Evolutionary conservation across 2,797 vertebrate genomes (phyloP).

Genomic region (Buphagus erythrorhynchus): DNA sequence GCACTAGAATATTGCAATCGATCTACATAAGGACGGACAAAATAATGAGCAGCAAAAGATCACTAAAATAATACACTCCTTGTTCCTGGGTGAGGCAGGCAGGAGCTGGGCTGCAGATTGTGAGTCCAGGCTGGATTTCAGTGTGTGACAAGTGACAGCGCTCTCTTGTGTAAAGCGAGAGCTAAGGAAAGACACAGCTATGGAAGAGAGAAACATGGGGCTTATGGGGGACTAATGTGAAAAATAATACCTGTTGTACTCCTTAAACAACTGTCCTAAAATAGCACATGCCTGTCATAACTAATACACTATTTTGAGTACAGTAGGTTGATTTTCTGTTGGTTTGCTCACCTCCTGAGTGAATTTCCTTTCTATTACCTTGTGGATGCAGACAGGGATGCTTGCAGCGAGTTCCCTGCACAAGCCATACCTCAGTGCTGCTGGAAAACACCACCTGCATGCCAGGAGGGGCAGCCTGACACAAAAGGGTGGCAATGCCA

Average conservation of each 20-base stretch:
- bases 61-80: not conserved
- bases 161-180: not conserved
- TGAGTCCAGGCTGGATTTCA: not conserved
- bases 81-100: not conserved
- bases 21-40: not conserved
- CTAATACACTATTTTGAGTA: rapidly evolving
- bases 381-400: not conserved
- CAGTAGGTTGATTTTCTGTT: rapidly evolving
- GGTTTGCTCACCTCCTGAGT: not conserved
- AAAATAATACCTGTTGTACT: not conserved
- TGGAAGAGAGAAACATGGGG: rapidly evolving
- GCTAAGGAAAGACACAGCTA: not conserved
- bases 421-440: not conserved
- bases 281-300: rapidly evolving
- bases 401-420: rapidly evolving
- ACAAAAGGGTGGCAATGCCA: rapidly evolving
- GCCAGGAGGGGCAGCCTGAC: not conserved
- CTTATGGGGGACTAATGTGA: not conserved
- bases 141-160: not conserved
- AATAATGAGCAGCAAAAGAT: not conserved
- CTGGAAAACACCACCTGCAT: not conserved
- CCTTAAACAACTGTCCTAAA: not conserved
- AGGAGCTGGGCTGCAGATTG: not conserved
- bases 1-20: not conserved
- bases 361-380: not conserved